A percentile compares a stretch with the other conserved stretches of the same genome.
These are phyloP conservation scores for Manis pentadactyla DNA, from an alignment of 2,797 vertebrate species.

Conservation along the genomic window DNA sequence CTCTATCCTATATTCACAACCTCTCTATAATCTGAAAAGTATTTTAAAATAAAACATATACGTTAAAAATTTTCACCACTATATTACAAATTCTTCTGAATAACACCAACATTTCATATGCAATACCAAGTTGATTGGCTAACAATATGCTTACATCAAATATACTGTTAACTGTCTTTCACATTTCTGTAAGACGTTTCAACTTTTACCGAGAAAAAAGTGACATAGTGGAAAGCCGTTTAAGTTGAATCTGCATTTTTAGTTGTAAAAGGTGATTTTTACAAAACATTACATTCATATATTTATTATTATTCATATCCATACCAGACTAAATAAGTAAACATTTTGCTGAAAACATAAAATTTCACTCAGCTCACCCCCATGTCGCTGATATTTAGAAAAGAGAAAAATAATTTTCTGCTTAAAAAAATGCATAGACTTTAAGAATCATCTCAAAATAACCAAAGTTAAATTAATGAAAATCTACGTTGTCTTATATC, in stretches of 20 bases:
- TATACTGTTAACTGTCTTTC: not conserved
- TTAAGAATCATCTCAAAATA: slow-evolving; percentile 3
- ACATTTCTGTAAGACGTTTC: not conserved
- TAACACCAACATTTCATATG: not conserved
- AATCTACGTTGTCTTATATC: fast-evolving
- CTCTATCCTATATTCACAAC: not conserved
- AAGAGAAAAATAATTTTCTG: not conserved
- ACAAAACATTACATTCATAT: not conserved
- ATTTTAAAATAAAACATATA: not conserved
- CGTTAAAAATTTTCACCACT: not conserved
- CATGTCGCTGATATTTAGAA: not conserved
- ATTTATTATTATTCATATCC: not conserved
- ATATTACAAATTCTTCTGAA: not conserved
- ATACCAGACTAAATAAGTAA: not conserved
- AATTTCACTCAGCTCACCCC: not conserved
- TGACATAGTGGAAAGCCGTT: not conserved
- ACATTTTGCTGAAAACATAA: not conserved
- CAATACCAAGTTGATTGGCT: not conserved
- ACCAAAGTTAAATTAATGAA: not conserved
- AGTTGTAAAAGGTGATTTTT: not conserved
- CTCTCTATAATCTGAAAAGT: not conserved
- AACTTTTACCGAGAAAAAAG: not conserved
- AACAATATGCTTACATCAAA: not conserved
- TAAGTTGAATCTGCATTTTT: not conserved
- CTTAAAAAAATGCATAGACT: slow-evolving; percentile 17